Evolutionary conservation across 2,888 invertebrate genomes (phyloP).

Genomic region (Patella depressa): DNA sequence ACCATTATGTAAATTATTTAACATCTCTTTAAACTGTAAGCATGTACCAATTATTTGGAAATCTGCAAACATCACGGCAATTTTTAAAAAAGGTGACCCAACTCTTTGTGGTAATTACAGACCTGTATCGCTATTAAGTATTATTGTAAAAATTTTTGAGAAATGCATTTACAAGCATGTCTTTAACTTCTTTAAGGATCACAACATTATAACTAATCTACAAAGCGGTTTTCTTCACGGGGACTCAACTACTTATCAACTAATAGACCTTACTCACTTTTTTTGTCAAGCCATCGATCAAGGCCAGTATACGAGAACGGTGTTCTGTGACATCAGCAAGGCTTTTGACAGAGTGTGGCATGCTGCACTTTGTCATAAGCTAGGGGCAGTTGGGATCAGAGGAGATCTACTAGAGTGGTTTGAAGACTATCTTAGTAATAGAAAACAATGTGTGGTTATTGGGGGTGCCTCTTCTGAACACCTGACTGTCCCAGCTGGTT

Average conservation of each 20-base stretch:
- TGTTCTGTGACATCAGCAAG: too few relatives aligned
- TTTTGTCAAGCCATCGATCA: constrained; percentile 2
- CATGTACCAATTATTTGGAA: not conserved
- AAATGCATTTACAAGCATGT: not conserved
- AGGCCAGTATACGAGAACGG: not conserved
- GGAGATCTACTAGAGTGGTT: constrained; percentile 8
- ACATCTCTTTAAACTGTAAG: not conserved
- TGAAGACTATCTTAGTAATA: not conserved
- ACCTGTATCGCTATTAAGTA: not conserved
- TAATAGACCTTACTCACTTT: not conserved
- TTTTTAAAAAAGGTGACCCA: not conserved
- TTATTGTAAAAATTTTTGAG: not conserved
- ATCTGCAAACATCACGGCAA: not conserved
- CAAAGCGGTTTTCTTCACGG: not conserved
- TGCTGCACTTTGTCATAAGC: constrained; percentile 6
- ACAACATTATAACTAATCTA: not conserved
- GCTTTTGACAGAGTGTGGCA: not conserved
- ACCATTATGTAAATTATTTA: not conserved
- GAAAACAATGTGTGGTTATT: not conserved
- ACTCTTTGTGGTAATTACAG: not conserved
- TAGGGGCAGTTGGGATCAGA: constrained; percentile 1
- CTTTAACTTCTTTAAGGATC: not conserved
- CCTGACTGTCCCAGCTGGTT: not conserved
- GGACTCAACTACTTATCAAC: not conserved
- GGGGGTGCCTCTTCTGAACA: not conserved